A percentile compares a stretch with the other conserved stretches of the same genome.
Conservation (phyloP, 1,140 invertebrate genomes). For the Meloidogyne exigua region DNA sequence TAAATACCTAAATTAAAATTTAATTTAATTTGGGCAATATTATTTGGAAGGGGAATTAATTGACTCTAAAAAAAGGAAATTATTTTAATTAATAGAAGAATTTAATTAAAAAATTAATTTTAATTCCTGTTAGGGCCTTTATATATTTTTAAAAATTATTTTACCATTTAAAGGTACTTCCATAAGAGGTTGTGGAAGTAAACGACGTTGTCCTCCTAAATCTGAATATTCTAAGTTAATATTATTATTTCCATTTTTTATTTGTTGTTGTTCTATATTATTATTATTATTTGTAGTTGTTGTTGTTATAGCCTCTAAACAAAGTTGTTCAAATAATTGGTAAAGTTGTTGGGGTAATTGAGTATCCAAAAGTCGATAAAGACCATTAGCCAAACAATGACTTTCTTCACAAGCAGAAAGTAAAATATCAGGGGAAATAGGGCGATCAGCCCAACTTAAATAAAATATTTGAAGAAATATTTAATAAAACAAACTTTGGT, state of each 20-base stretch:
- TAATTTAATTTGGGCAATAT: too few species aligned
- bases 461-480: background rate
- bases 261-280: constrained; percentile 13
- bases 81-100: too few species aligned
- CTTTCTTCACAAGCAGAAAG: constrained; percentile 56
- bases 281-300: background rate
- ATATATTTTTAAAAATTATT: background rate
- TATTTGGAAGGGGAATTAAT: too few species aligned
- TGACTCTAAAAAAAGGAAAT: too few species aligned
- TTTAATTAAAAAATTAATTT: too few species aligned
- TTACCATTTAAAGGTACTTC: constrained; percentile 22
- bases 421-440: constrained; percentile 55
- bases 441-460: constrained; percentile 55
- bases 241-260: constrained; percentile 41
- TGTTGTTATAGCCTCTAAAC: constrained; percentile 17
- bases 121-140: background rate
- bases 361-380: constrained; percentile 53
- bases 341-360: constrained; percentile 51
- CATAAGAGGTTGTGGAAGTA: constrained; percentile 34
- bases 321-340: constrained; percentile 55
- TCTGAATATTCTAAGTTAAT: constrained; percentile 31
- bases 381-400: constrained; percentile 56
- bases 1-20: constrained; percentile 28
- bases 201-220: background rate
- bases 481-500: constrained; percentile 47